Evolutionary conservation across 2,888 invertebrate species (phyloP).

Genomic region (Drosophila fulvimacula): DNA sequence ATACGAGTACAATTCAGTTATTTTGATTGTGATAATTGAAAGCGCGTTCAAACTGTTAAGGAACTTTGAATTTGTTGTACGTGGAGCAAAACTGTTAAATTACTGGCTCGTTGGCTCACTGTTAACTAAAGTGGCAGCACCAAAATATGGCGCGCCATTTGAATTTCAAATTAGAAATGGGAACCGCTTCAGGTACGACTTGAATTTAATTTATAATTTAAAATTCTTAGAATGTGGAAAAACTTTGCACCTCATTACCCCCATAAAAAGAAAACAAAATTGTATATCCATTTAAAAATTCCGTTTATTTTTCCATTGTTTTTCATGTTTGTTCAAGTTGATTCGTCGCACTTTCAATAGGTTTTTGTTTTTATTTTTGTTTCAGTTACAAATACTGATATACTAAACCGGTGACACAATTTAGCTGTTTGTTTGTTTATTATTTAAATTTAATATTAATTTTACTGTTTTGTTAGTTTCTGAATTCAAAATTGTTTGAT

Average conservation of each 20-base stretch:
- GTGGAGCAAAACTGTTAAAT: slow-evolving; percentile 17
- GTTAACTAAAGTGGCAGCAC: slow-evolving; percentile 31
- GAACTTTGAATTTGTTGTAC: neutral
- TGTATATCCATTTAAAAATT: slow-evolving; percentile 68
- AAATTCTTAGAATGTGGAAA: rapidly evolving
- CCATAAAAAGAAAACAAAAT: slow-evolving; percentile 2
- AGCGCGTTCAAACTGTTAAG: neutral
- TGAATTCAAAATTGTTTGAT: slow-evolving; percentile 69
- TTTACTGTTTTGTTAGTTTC: slow-evolving; percentile 45
- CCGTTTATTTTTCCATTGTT: slow-evolving; percentile 70
- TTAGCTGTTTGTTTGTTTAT: slow-evolving; percentile 64
- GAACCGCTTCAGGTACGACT: rapidly evolving
- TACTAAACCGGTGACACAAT: slow-evolving; percentile 79
- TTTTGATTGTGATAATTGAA: too few relatives aligned
- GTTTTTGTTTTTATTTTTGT: slow-evolving; percentile 6
- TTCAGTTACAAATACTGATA: slow-evolving; percentile 82
- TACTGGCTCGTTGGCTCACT: neutral
- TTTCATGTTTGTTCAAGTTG: slow-evolving; percentile 52
- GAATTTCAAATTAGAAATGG: neutral
- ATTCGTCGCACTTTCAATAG: slow-evolving; percentile 59
- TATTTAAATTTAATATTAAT: slow-evolving; percentile 55
- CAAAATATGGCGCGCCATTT: neutral
- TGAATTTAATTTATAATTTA: neutral
- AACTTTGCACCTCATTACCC: neutral
- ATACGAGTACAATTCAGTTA: too few relatives aligned